phyloP scores from a whole-genome alignment of 2,888 invertebrate species.

The Drosophila dives region DNA sequence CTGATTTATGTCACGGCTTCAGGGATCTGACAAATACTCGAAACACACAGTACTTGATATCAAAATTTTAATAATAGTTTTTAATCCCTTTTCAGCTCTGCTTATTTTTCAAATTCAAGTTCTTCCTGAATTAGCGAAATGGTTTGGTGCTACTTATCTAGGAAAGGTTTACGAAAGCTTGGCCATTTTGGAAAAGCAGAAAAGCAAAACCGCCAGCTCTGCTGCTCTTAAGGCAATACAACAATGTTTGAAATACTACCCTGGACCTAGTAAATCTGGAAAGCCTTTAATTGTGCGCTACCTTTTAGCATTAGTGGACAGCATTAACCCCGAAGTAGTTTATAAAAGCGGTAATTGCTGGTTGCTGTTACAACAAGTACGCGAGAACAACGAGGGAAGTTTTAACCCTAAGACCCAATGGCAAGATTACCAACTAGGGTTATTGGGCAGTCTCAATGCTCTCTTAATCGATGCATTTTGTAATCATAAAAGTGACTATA shows the following conservation, averaged over 20 bases:
- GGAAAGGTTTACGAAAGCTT: slow-evolving; percentile 46
- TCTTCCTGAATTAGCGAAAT: slow-evolving; percentile 40
- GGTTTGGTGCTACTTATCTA: slow-evolving; percentile 42
- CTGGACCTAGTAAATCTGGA: slow-evolving; percentile 53
- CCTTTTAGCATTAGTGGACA: slow-evolving; percentile 48
- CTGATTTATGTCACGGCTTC: too few species aligned
- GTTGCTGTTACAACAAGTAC: slow-evolving; percentile 59
- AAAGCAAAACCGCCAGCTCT: not conserved
- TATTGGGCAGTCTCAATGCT: slow-evolving; percentile 36
- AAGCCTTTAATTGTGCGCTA: slow-evolving; percentile 23
- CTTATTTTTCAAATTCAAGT: slow-evolving; percentile 48
- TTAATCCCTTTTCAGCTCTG: slow-evolving; percentile 37
- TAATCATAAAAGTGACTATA: slow-evolving; percentile 3
- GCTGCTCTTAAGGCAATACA: slow-evolving; percentile 38
- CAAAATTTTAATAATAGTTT: not conserved
- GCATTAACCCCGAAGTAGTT: slow-evolving; percentile 43
- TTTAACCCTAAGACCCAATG: slow-evolving; percentile 38
- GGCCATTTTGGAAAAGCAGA: slow-evolving; percentile 7
- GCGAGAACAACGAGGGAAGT: slow-evolving; percentile 4
- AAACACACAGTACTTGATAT: not conserved
- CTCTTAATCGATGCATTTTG: slow-evolving; percentile 35
- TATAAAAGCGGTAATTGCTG: slow-evolving; percentile 54
- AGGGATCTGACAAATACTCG: not conserved
- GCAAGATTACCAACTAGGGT: slow-evolving; percentile 47
- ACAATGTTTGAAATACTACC: slow-evolving; percentile 53